Percentiles rank a stretch among this genome's conserved stretches.
Evolutionary conservation across 2,888 invertebrate genomes (phyloP).

Genomic region (Philaethria dido): DNA sequence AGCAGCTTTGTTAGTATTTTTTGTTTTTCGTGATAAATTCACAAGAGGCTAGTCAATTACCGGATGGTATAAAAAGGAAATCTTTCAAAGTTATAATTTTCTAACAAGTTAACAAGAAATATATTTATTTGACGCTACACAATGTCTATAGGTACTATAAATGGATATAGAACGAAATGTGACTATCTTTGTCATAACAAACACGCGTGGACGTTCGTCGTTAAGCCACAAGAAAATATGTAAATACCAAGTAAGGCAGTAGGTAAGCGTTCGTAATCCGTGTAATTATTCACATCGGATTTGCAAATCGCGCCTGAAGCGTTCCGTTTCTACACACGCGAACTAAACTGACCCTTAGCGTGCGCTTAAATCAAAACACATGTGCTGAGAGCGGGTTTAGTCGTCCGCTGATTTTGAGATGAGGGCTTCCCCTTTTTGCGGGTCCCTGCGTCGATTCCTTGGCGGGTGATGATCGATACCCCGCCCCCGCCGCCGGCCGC

Average conservation of each 20-base stretch:
- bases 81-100: not conserved
- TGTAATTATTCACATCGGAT: conserved; percentile 83
- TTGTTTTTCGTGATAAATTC: conserved; percentile 59
- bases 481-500: conserved; percentile 71
- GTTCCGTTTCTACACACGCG: conserved; percentile 73
- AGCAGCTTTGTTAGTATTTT: conserved; percentile 75
- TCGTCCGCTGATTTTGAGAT: conserved; percentile 80
- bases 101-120: not conserved
- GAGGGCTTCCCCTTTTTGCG: conserved; percentile 82
- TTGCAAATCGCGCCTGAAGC: conserved; percentile 79
- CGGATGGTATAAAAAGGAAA: conserved; percentile 2
- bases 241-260: conserved; percentile 81
- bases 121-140: not conserved
- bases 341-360: conserved; percentile 80
- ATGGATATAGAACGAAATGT: not conserved
- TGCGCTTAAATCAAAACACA: conserved; percentile 82
- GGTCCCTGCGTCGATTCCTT: conserved; percentile 83
- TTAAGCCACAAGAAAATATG: conserved; percentile 82
- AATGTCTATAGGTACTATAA: not conserved
- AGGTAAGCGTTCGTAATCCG: conserved; percentile 82
- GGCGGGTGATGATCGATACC: conserved; percentile 82
- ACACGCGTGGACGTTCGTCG: conserved; percentile 46
- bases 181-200: conserved; percentile 13
- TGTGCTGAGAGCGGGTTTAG: conserved; percentile 80
- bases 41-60: conserved; percentile 40